Base-by-base conservation (phyloP, 2,888 invertebrate genomes). In the Eristalis intricaria region DNA sequence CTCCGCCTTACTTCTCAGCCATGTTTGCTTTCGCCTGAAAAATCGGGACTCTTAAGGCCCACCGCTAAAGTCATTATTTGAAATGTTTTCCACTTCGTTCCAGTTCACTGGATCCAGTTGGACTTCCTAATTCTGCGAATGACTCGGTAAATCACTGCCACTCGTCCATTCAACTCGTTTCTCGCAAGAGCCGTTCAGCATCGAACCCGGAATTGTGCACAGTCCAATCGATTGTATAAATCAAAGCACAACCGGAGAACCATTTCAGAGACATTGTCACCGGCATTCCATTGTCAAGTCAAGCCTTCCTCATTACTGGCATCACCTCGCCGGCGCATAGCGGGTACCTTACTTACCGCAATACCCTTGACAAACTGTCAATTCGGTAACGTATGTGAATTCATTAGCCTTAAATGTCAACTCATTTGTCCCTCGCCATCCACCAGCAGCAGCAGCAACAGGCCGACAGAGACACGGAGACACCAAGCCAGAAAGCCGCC, bases 391-490 rank as follows among this genome's bases (percentile, higher is more conserved):
- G 64, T 74, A 38, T 58, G 38, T 58, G 60, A 74, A 78, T 69
- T 74, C 64, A 70, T 65, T 84, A 75, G 74, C 84, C 79, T 84
- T 79, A 84, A 84, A 84, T 23, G 80, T 76, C 84, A 76, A 75
- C 58, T 64, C 58, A 84, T 76, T 80, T 75, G 70, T 80, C 63
- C 68, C 11, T 63, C 15, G 15, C 23, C 35, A 8, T 35, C 3
- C 66, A n/a, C n/a, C n/a, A n/a, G n/a, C n/a, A n/a, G n/a, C n/a
- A n/a, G n/a, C n/a, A 66, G 43, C 66, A 66, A 35, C 26, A 43
- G 29, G 19, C 43, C 23, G 15, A 50, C 22, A 43, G 26, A 23
- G 32, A 10, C 8, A 10, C 32, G 8, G 32, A 32, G 32, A 32
- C 32, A 32, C 32, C 32, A 5, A 4, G 32, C 4, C 7, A 32